Evolutionary conservation across 2,113 vertebrate species (phyloP).

Genomic region (Lates calcarifer): DNA sequence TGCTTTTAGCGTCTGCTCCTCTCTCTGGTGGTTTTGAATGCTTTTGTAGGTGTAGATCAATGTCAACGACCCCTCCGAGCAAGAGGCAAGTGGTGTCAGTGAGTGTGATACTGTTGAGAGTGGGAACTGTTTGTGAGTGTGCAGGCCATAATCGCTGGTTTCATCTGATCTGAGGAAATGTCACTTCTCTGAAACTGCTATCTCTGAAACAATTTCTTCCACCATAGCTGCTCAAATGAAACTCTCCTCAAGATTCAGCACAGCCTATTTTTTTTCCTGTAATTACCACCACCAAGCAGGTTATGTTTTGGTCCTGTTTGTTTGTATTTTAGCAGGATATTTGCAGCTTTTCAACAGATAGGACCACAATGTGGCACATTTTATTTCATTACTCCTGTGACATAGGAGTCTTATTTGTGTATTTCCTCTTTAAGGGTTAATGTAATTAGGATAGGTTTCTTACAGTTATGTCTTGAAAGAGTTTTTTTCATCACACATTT

Average conservation of each 20-base stretch:
- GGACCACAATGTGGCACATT: neutral
- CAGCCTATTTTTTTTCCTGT: neutral
- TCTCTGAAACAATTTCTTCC: conserved; percentile 12
- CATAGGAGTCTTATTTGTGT: neutral
- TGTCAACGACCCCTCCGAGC: conserved; percentile 48
- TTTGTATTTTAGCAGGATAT: conserved; percentile 25
- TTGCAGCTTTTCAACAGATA: neutral
- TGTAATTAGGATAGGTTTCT: neutral
- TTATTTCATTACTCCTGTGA: neutral
- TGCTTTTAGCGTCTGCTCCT: conserved; percentile 47
- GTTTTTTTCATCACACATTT: neutral
- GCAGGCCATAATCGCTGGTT: conserved; percentile 12
- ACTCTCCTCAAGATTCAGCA: neutral
- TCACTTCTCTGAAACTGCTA: conserved; percentile 16
- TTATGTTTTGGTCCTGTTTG: neutral
- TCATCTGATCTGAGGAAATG: conserved; percentile 34
- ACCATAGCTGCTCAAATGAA: neutral
- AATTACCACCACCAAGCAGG: neutral
- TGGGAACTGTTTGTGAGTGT: conserved; percentile 10
- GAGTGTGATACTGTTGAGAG: conserved; percentile 22
- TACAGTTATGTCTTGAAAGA: neutral
- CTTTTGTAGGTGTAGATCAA: conserved; percentile 63
- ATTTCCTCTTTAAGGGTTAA: neutral
- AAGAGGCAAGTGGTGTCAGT: conserved; percentile 49
- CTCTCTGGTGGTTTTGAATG: conserved; percentile 38